Percentiles rank a stretch among this genome's conserved stretches.
Evolutionary conservation across 2,797 vertebrate species (phyloP).

Genomic region (Molossus molossus): DNA sequence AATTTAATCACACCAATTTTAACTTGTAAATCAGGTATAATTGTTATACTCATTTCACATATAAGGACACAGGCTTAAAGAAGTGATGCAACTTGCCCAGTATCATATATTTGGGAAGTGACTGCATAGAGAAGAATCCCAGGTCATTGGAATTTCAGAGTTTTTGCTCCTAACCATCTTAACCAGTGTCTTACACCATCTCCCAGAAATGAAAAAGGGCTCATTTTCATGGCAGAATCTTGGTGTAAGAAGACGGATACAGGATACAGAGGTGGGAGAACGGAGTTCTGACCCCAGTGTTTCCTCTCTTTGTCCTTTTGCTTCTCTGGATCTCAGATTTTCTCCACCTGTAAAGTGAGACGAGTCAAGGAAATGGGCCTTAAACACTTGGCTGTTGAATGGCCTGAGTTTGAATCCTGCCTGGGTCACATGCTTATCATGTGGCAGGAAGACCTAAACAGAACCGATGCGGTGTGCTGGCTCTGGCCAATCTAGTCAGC

Average conservation of each 20-base stretch:
- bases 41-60: neutral
- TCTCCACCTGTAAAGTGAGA: neutral
- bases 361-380: neutral
- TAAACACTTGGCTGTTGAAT: constrained; percentile 6
- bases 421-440: neutral
- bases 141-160: neutral
- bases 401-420: neutral
- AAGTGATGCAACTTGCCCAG: neutral
- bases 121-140: neutral
- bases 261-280: neutral
- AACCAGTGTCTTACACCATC: neutral
- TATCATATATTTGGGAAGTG: neutral
- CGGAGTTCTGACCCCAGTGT: neutral
- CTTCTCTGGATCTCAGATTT: neutral
- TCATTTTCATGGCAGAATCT: neutral
- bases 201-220: neutral
- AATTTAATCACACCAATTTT: constrained; percentile 39
- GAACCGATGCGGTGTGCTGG: neutral
- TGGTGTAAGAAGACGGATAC: neutral
- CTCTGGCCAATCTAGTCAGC: neutral
- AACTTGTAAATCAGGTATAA: neutral
- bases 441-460: neutral
- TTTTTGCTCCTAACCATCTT: neutral
- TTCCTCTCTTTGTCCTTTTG: neutral
- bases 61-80: neutral